A percentile compares a stretch with the other conserved stretches of the same genome.
Evolutionary conservation across 2,113 vertebrate species (phyloP).

Genomic region (Forbesichthys papilliferus): DNA sequence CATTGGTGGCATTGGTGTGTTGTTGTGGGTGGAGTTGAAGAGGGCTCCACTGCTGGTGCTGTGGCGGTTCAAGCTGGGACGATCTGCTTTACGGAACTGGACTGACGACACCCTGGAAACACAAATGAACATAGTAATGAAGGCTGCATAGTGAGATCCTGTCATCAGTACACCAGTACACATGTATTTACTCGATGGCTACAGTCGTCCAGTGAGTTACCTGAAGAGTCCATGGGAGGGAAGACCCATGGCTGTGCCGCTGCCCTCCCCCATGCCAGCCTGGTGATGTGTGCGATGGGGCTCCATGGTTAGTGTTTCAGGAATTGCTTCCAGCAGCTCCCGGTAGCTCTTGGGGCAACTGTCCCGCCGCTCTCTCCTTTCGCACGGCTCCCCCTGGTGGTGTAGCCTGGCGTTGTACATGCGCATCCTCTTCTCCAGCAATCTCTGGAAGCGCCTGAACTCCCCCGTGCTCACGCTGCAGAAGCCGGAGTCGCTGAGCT

Average conservation of each 20-base stretch:
- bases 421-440: constrained; percentile 77
- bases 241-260: constrained; percentile 29
- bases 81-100: constrained; percentile 73
- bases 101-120: constrained; percentile 70
- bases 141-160: neutral
- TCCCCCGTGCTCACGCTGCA: constrained; percentile 76
- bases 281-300: constrained; percentile 59
- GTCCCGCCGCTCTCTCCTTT: constrained; percentile 71
- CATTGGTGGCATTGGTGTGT: constrained; percentile 49
- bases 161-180: neutral
- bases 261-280: constrained; percentile 43
- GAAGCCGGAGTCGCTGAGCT: constrained; percentile 78
- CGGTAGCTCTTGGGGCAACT: constrained; percentile 77
- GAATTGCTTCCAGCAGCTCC: constrained; percentile 79
- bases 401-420: constrained; percentile 72
- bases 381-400: constrained; percentile 68
- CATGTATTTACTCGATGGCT: neutral
- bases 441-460: constrained; percentile 77
- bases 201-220: constrained; percentile 24
- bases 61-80: constrained; percentile 73
- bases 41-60: constrained; percentile 76
- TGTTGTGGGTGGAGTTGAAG: constrained; percentile 63
- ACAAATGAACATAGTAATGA: constrained; percentile 6
- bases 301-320: constrained; percentile 72
- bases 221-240: constrained; percentile 64